Evolutionary conservation across 2,888 invertebrate species (phyloP), one percentile per base, ranked within the genome.

Genomic region (Phlogophora meticulosa): DNA sequence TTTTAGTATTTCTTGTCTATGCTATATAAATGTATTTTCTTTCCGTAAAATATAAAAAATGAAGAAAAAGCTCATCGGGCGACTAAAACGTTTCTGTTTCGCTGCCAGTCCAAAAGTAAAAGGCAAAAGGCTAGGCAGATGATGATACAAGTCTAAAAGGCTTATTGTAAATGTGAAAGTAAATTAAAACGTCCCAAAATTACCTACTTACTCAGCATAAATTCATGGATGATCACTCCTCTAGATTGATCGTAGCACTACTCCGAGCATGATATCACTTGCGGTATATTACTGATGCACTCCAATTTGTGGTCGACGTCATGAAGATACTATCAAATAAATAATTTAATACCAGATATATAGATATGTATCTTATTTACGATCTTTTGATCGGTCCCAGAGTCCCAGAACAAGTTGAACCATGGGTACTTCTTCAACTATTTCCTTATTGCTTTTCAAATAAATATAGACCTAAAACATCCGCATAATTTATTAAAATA

Each of bases 231-330:
- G n/a, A 48, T 66, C 81, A 78, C 78, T 80, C 36, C 51, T 24
- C 17, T 75, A 59, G 58, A 75, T 72, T 66, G 76, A 76, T 75
- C 59, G 49, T 15, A 28, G 45, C 34, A n/a, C 53, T 52, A 48
- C 45, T 28, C 53, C 13, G 36, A 58, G 74, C 61, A 49, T 51
- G 49, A 51, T n/a, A 66, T 75, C 76, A 53, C 56, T 58, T 20
- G 45, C 56, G 53, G 45, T 40, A 36, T 60, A 40, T 72, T 61
- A 43, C 72, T 51, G 72, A 72, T 48, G 65, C 69, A 78, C 79
- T 81, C 55, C 72, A 80, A 78, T 77, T 70, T 75, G 68, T 65
- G 53, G 46, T 7, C 24, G 42, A 36, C 46, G 48, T 46, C 32
- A 45, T 68, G 43, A 62, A 65, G 3, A 64, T 55, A 42, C 40